Percentiles rank a stretch among this genome's conserved stretches.
Conservation (phyloP, 2,888 invertebrate species). For the Dinocampus coccinellae region DNA sequence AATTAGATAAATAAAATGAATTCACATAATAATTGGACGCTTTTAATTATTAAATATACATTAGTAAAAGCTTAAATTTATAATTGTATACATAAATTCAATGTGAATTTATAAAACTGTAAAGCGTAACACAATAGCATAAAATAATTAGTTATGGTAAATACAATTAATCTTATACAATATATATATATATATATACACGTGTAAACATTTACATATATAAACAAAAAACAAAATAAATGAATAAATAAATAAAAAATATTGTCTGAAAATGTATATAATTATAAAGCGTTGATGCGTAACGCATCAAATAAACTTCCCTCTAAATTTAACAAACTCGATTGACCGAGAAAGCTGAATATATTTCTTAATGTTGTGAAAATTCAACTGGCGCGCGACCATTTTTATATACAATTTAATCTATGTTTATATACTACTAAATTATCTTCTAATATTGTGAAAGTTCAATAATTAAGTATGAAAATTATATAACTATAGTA, state of each 20-base stretch:
- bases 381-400: conserved; percentile 23
- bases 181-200: neutral
- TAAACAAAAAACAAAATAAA: neutral
- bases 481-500: neutral
- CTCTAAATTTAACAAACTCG: conserved; percentile 13
- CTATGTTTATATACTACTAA: neutral
- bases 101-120: neutral
- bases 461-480: conserved; percentile 5
- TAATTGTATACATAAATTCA: neutral
- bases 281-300: conserved; percentile 10
- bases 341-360: conserved; percentile 29
- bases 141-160: conserved; percentile 19
- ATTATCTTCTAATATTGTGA: neutral
- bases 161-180: neutral
- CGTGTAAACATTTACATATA: neutral
- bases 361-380: conserved; percentile 20
- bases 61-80: neutral
- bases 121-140: conserved; percentile 16
- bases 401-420: neutral
- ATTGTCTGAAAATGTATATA: neutral
- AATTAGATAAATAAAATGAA: conserved; percentile 4
- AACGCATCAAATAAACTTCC: conserved; percentile 10
- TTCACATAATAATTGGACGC: neutral
- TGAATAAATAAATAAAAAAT: no score
- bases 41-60: neutral